Evolutionary conservation across 2,113 vertebrate species (phyloP), one percentile per base, ranked within the genome.

Genomic region (Stigmatopora nigra): DNA sequence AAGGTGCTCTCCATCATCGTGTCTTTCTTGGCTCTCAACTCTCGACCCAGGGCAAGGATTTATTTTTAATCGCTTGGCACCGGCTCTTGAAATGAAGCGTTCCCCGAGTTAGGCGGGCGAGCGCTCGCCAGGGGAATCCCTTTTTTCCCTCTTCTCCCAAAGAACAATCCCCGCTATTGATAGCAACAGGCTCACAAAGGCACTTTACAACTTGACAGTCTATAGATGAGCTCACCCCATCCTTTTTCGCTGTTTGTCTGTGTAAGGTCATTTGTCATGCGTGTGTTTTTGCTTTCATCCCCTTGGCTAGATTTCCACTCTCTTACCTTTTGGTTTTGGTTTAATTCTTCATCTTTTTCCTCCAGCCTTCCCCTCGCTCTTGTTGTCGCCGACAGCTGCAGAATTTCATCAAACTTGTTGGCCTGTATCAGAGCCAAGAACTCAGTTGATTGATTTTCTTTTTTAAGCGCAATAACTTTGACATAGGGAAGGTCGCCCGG

Each of bases 1-100:
- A 61, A 45, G 59, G 67, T 61, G 61, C 61, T 67, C 64, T 71
- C 55, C 8, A 53, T 75, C 74, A 75, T 84, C 78, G 61, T n/a
- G 67, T 77, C 71, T 78, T 77, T 77, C 72, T 64, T 63, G 69
- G 70, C 70, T 45, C 62, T 61, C 46, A 35, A 36, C 19, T 67
- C 36, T 58, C 52, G 62, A 68, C 73, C 48, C n/a, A 17, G 62
- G 64, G 58, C 60, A 31, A 60, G 63, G 61, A 66, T 72, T 72
- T 78, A 58, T 84, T 74, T 78, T 63, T 78, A 68, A 72, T 78
- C 58, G 62, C 68, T 77, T 58, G 75, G 60, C 69, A 66, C 75
- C 74, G 70, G 22, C 59, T 78, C 64, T 61, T 67, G 22, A 70
- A 61, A 68, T 77, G 68, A 70, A 36, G 13, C 11, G 71, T 72